These are phyloP conservation scores for Anoplius nigerrimus DNA, from an alignment of 2,888 invertebrate species.

Conservation along the genomic window DNA sequence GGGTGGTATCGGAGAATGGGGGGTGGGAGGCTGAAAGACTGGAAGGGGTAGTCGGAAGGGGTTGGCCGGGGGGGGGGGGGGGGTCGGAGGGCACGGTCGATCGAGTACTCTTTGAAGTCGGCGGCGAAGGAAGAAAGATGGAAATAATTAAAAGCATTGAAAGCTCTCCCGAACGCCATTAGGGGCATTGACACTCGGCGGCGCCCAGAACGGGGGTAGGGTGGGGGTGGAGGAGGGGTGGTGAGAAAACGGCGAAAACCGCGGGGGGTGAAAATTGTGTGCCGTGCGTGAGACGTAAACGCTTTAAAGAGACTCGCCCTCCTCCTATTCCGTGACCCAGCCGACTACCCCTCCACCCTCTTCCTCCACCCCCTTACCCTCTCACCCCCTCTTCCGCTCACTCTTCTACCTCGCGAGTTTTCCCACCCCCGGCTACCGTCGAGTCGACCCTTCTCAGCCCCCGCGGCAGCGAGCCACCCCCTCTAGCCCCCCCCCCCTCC, in stretches of 20 bases:
- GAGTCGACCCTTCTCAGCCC: slow-evolving; percentile 16
- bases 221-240: no score
- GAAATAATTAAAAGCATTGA: slow-evolving; percentile 71
- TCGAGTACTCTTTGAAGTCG: slow-evolving; percentile 51
- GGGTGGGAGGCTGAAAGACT: slow-evolving; percentile 6
- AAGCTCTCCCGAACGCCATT: slow-evolving; percentile 63
- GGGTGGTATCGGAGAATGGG: neutral
- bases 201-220: no score
- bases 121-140: slow-evolving; percentile 55
- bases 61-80: neutral
- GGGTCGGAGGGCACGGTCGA: slow-evolving; percentile 35
- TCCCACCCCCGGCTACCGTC: slow-evolving; percentile 15
- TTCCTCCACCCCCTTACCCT: slow-evolving; percentile 2
- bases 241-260: slow-evolving; percentile 40
- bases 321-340: slow-evolving; percentile 41
- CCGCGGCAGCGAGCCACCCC: slow-evolving; percentile 7
- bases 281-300: slow-evolving; percentile 61
- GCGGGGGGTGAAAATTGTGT: slow-evolving; percentile 34
- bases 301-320: slow-evolving; percentile 59
- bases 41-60: slow-evolving; percentile 6
- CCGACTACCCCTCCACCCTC: slow-evolving; percentile 17
- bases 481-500: slow-evolving; percentile 15
- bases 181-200: slow-evolving; percentile 60
- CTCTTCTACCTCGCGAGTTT: neutral
- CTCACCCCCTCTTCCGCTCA: slow-evolving; percentile 5